Evolutionary conservation across 2,888 invertebrate genomes (phyloP).

Genomic region (Drymonia ruficornis): DNA sequence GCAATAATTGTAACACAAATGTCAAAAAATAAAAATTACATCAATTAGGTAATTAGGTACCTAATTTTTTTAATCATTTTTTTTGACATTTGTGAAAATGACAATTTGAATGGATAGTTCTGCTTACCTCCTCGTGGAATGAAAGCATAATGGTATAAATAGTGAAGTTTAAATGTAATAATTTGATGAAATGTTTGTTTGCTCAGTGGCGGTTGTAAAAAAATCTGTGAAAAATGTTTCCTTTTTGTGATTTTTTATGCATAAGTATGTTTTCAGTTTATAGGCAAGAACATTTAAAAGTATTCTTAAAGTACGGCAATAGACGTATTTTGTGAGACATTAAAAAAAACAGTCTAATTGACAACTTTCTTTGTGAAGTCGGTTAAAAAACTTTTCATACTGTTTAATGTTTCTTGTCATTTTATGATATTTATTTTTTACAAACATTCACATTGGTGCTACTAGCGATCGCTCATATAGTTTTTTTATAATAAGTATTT

Average conservation of each 20-base stretch:
- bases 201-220: conserved; percentile 79
- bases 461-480: conserved; percentile 65
- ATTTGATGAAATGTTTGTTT: conserved; percentile 61
- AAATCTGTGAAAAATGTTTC: conserved; percentile 11
- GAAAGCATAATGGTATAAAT: conserved; percentile 17
- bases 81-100: no score
- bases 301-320: not conserved
- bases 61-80: no score
- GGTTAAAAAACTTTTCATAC: no score
- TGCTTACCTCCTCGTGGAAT: not conserved
- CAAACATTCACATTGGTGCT: conserved; percentile 73
- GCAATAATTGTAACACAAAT: no score
- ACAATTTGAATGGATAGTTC: no score
- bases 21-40: no score
- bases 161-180: conserved; percentile 39
- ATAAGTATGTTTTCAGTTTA: not conserved
- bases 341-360: no score
- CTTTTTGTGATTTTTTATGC: not conserved
- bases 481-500: conserved; percentile 43
- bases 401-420: not conserved
- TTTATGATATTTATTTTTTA: not conserved
- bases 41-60: no score
- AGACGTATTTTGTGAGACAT: not conserved
- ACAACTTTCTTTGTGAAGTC: not conserved
- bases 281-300: not conserved